phyloP scores from a whole-genome alignment of 2,113 vertebrate genomes.

The Meriones unguiculatus region DNA sequence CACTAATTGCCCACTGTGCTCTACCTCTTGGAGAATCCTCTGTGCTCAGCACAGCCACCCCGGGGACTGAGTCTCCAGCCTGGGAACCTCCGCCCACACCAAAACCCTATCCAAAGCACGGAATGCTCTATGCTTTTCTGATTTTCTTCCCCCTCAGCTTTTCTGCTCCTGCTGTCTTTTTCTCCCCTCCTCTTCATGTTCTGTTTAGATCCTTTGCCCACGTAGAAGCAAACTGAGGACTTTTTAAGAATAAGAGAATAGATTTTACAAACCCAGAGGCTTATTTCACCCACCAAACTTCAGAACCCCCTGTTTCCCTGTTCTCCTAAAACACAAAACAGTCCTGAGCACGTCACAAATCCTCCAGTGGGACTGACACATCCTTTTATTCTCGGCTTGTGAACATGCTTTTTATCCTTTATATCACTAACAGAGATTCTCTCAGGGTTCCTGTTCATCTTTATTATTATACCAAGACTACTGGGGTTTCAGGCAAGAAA shows the following conservation, averaged over 20 bases:
- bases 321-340: conserved; percentile 45
- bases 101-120: neutral
- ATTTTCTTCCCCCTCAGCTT: neutral
- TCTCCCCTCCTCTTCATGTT: neutral
- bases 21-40: neutral
- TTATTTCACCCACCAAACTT: neutral
- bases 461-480: neutral
- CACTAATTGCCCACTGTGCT: neutral
- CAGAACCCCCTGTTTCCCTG: neutral
- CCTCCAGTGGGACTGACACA: neutral
- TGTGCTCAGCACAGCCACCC: too few relatives aligned
- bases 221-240: neutral
- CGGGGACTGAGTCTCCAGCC: neutral
- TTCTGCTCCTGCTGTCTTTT: neutral
- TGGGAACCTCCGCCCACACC: neutral
- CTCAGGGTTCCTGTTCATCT: neutral
- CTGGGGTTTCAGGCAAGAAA: neutral
- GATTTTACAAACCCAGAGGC: conserved; percentile 17
- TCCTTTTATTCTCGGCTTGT: conserved; percentile 1
- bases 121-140: neutral
- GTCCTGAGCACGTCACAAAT: neutral
- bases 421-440: neutral
- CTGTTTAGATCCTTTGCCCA: neutral
- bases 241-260: conserved; percentile 2
- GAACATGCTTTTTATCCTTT: neutral